These are phyloP conservation scores for Cistogaster globosa DNA, from an alignment of 2,888 invertebrate genomes.

Conservation along the genomic window DNA sequence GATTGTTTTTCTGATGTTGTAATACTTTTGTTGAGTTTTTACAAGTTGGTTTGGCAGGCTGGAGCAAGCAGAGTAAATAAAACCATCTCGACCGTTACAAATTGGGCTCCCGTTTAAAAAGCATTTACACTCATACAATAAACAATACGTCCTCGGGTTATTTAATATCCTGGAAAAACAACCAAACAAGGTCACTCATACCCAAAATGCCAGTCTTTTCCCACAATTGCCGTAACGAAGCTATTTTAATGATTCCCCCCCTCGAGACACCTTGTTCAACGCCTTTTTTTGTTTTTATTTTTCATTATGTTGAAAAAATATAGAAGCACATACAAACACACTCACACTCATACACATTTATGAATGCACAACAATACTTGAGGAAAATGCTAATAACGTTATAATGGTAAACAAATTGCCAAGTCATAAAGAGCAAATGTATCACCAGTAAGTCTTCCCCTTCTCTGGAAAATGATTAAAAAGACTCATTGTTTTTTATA, in stretches of 20 bases:
- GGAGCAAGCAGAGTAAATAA: slow-evolving; percentile 65
- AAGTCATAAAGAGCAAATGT: slow-evolving; percentile 68
- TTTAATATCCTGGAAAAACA: slow-evolving; percentile 75
- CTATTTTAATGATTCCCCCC: slow-evolving; percentile 71
- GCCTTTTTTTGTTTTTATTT: slow-evolving; percentile 40
- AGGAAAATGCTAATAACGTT: slow-evolving; percentile 81
- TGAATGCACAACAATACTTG: slow-evolving; percentile 2
- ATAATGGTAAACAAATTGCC: slow-evolving; percentile 79
- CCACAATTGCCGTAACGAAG: slow-evolving; percentile 73
- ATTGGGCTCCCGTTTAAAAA: slow-evolving; percentile 80
- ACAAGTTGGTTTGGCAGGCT: background rate
- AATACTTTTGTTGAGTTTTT: slow-evolving; percentile 9
- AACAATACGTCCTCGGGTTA: slow-evolving; percentile 73
- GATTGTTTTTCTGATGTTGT: slow-evolving; percentile 61
- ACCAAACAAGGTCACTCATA: slow-evolving; percentile 68
- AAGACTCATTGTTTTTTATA: slow-evolving; percentile 3
- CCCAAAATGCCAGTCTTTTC: slow-evolving; percentile 69
- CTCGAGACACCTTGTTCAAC: slow-evolving; percentile 65
- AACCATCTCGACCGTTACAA: slow-evolving; percentile 81
- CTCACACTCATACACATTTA: slow-evolving; percentile 3
- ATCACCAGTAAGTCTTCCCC: slow-evolving; percentile 59
- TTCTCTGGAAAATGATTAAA: slow-evolving; percentile 53
- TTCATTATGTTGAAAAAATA: slow-evolving; percentile 33
- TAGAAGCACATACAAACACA: slow-evolving; percentile 7
- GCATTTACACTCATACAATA: slow-evolving; percentile 73